These are phyloP conservation scores for Drosophila azteca DNA, from an alignment of 1,140 invertebrate species.

Conservation along the genomic window DNA sequence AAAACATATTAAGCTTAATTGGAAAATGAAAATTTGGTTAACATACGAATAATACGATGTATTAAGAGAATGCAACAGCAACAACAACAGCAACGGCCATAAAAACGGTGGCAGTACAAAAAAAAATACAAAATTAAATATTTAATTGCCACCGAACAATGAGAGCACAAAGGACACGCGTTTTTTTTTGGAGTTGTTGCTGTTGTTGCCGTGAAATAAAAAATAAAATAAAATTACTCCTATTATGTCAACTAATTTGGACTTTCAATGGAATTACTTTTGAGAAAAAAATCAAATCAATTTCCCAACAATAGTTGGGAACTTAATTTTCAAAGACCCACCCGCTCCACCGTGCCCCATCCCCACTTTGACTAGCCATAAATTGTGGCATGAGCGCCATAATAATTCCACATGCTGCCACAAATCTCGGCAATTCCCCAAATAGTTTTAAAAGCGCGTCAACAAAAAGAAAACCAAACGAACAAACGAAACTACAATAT, in stretches of 20 bases:
- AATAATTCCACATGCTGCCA: conserved; percentile 54
- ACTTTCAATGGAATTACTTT: neutral
- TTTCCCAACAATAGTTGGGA: conserved; percentile 22
- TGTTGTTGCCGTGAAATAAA: no score
- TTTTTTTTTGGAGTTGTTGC: neutral
- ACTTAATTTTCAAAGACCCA: no score
- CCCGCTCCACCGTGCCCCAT: no score
- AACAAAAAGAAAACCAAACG: conserved; percentile 63
- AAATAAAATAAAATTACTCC: conserved; percentile 1
- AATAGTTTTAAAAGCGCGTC: conserved; percentile 75
- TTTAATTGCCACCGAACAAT: conserved; percentile 41
- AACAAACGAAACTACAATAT: conserved; percentile 34
- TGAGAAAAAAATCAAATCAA: neutral
- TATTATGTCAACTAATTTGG: conserved; percentile 20
- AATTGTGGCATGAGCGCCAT: conserved; percentile 50
- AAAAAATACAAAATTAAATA: conserved; percentile 24
- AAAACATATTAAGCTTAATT: conserved; percentile 66
- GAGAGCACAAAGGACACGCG: neutral
- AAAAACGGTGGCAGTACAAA: no score
- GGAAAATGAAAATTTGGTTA: conserved; percentile 64
- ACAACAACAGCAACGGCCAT: neutral
- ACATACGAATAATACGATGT: conserved; percentile 26
- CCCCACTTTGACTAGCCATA: conserved; percentile 31
- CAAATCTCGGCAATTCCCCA: conserved; percentile 78
- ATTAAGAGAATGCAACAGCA: neutral